Evolutionary conservation across 2,888 invertebrate genomes (phyloP), one percentile per base, ranked within the genome.

Genomic region (Portevinia maculata): DNA sequence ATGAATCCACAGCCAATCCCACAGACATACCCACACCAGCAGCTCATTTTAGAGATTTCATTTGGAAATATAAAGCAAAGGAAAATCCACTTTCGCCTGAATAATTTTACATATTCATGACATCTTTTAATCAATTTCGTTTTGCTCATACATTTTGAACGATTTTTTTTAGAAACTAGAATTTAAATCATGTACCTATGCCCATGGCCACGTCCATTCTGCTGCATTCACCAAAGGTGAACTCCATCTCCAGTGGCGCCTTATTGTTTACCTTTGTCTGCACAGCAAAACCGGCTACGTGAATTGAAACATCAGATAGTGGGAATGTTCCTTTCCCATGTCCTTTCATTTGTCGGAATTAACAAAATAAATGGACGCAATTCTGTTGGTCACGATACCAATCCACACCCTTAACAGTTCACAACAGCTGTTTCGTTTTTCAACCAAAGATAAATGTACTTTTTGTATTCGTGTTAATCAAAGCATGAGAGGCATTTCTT

Each of bases 381-480:
- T 19, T 32, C 11, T 13, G 15, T 50, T 11, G 3, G 41, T 59
- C 41, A 50, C 17, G 32, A 39, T 15, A 17, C 21, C 34, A 30
- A 37, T 13, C 21, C 57, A 32, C 32, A 17, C 21, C 32, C 60
- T 19, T n/a, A n/a, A n/a, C n/a, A n/a, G n/a, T n/a, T n/a, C 53
- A 46, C 24, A 8, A 11, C 1, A 39, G 37, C 8, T 69, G 37
- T 30, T 60, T 37, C 41, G 55, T 64, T 62, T 57, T 8, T 57
- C 19, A 46, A 13, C 11, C 17, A 0, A 15, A 28, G 17, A 44
- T 32, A 28, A 13, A 6, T 7, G 7, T 5, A 39, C 15, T 39
- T 15, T 41, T 15, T 6, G 19, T 17, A 24, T 15, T 13, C 34
- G 17, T 30, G 30, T 39, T 41, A 70, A 50, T 70, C 17, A 71